phyloP scores from a whole-genome alignment of 2,888 invertebrate genomes.

The Nomada hirtipes region DNA sequence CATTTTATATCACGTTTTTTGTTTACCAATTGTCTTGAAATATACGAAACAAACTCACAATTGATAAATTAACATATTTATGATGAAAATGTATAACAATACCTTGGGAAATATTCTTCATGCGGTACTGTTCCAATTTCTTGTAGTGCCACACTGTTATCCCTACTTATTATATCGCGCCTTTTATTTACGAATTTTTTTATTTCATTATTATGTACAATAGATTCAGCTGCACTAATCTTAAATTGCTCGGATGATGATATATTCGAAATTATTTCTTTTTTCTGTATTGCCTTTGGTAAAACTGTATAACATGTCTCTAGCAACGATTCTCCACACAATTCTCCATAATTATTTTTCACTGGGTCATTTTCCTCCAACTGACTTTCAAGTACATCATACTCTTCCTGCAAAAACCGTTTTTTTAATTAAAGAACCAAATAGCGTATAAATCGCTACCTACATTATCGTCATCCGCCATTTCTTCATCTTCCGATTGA shows the following conservation, averaged over 20 bases:
- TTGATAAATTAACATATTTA: background rate
- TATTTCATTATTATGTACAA: conserved; percentile 21
- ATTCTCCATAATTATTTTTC: conserved; percentile 74
- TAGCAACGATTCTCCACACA: conserved; percentile 78
- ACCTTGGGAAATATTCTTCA: conserved; percentile 28
- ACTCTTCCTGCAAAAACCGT: conserved; percentile 72
- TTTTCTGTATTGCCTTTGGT: conserved; percentile 33
- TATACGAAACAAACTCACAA: background rate
- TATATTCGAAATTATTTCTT: conserved; percentile 21
- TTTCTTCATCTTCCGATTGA: conserved; percentile 71
- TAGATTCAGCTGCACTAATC: background rate
- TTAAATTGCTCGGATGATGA: conserved; percentile 14
- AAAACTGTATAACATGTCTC: conserved; percentile 73
- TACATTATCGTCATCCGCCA: conserved; percentile 78
- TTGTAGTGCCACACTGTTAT: too few relatives aligned
- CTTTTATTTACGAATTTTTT: background rate
- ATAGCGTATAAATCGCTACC: conserved; percentile 35
- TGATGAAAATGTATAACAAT: background rate
- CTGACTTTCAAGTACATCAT: conserved; percentile 79
- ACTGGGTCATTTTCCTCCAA: conserved; percentile 80
- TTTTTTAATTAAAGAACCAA: background rate
- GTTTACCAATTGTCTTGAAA: conserved; percentile 19
- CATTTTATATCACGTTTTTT: conserved; percentile 12
- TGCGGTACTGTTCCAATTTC: background rate
- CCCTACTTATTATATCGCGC: too few relatives aligned